A percentile compares a stretch with the other conserved stretches of the same genome.
These are phyloP conservation scores for Menidia menidia DNA, from an alignment of 2,797 vertebrate genomes.

Conservation along the genomic window DNA sequence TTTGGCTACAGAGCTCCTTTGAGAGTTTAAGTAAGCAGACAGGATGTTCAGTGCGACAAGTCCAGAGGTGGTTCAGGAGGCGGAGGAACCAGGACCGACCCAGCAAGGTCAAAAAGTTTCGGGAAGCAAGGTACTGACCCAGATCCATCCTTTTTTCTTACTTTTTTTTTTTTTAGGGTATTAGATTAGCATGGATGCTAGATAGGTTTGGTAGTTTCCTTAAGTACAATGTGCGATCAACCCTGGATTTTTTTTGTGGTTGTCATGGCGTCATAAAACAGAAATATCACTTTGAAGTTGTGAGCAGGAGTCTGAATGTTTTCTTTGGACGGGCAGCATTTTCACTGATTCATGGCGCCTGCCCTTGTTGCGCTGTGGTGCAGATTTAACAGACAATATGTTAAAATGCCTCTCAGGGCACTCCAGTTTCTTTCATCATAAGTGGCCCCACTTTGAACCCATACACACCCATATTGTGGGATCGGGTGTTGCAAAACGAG, in stretches of 20 bases:
- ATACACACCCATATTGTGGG: slow-evolving; percentile 12
- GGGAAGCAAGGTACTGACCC: slow-evolving; percentile 87
- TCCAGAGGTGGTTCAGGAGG: slow-evolving; percentile 93
- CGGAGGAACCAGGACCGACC: slow-evolving; percentile 94
- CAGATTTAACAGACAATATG: background rate
- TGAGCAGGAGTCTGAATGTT: too few species aligned
- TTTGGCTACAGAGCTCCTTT: slow-evolving; percentile 81
- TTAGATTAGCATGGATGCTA: too few species aligned
- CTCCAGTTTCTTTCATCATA: background rate
- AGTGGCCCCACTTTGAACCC: background rate
- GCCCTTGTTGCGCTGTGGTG: slow-evolving; percentile 4
- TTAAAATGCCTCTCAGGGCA: background rate
- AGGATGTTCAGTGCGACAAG: slow-evolving; percentile 84
- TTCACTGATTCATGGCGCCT: slow-evolving; percentile 8
- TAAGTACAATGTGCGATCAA: background rate
- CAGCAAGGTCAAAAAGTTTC: slow-evolving; percentile 93
- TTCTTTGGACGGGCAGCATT: background rate
- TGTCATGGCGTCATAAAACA: background rate
- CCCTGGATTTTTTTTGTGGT: background rate
- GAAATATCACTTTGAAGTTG: background rate
- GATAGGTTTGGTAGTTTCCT: background rate
- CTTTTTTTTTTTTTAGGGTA: background rate
- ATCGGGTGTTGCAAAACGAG: slow-evolving; percentile 20
- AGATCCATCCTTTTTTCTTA: background rate
- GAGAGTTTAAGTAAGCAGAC: slow-evolving; percentile 87